Conservation (phyloP, 2,888 invertebrate genomes). For the Phengaris alcon region DNA sequence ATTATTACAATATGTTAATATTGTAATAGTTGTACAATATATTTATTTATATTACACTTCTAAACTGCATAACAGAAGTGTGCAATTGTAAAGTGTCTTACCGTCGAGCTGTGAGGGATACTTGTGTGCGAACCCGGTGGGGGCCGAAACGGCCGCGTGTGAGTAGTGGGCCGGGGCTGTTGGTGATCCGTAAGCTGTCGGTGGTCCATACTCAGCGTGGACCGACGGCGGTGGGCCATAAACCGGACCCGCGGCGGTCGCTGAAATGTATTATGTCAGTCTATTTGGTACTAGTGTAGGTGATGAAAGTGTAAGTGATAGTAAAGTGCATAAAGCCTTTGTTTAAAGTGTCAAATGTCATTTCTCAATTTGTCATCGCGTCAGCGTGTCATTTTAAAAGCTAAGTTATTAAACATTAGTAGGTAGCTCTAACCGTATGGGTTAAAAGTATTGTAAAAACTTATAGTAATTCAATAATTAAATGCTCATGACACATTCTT, state of each 20-base stretch:
- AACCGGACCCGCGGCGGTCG: conserved; percentile 52
- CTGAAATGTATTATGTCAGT: conserved; percentile 32
- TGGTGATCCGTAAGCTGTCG: conserved; percentile 64
- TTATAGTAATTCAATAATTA: background rate
- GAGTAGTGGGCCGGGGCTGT: conserved; percentile 67
- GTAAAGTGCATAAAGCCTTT: background rate
- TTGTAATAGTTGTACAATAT: background rate
- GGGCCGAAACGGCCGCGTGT: conserved; percentile 56
- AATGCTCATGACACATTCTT: conserved; percentile 4
- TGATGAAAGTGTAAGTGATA: background rate
- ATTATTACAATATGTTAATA: too few species aligned
- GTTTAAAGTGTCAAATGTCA: background rate
- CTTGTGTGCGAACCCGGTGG: conserved; percentile 70
- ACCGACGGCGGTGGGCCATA: conserved; percentile 64
- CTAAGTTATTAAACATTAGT: background rate
- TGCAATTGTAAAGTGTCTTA: conserved; percentile 44
- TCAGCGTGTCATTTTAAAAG: background rate
- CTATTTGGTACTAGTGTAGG: background rate
- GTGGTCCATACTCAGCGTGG: conserved; percentile 61
- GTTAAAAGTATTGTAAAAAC: background rate
- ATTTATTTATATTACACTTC: background rate
- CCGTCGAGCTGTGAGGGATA: conserved; percentile 70
- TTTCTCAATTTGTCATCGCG: background rate
- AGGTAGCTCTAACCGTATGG: background rate
- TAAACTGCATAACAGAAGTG: background rate